Evolutionary conservation across 2,888 invertebrate species (phyloP).

Genomic region (Clostera curtula): DNA sequence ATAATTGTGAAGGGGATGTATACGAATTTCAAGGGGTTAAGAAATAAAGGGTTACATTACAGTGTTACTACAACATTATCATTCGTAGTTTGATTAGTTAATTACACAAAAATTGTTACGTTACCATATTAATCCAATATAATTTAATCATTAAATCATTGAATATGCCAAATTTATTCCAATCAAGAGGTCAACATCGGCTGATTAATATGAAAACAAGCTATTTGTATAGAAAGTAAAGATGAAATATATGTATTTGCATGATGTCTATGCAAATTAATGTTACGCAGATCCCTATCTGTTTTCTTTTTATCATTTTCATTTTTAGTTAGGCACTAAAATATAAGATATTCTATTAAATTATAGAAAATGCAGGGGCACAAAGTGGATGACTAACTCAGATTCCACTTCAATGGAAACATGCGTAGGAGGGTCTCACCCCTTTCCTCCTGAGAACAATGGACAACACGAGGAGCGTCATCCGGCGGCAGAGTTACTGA

Average conservation of each 20-base stretch:
- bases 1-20: slow-evolving; percentile 57
- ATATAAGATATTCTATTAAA: slow-evolving; percentile 11
- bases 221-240: too few species aligned
- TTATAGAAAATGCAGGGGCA: slow-evolving; percentile 7
- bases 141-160: too few species aligned
- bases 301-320: too few species aligned
- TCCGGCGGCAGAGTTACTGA: slow-evolving; percentile 41
- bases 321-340: slow-evolving; percentile 14
- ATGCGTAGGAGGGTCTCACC: slow-evolving; percentile 66
- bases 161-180: too few species aligned
- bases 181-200: too few species aligned
- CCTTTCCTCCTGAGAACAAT: slow-evolving; percentile 55
- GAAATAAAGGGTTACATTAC: slow-evolving; percentile 43
- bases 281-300: too few species aligned
- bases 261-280: too few species aligned
- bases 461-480: slow-evolving; percentile 43
- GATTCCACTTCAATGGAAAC: slow-evolving; percentile 57
- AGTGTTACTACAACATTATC: slow-evolving; percentile 12
- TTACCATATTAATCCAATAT: too few species aligned
- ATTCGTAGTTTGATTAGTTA: slow-evolving; percentile 7
- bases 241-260: too few species aligned
- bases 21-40: slow-evolving; percentile 46
- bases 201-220: too few species aligned
- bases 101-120: too few species aligned
- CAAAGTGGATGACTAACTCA: slow-evolving; percentile 30